phyloP scores from a whole-genome alignment of 2,888 invertebrate species.

The Chalcosyrphus nemorum region DNA sequence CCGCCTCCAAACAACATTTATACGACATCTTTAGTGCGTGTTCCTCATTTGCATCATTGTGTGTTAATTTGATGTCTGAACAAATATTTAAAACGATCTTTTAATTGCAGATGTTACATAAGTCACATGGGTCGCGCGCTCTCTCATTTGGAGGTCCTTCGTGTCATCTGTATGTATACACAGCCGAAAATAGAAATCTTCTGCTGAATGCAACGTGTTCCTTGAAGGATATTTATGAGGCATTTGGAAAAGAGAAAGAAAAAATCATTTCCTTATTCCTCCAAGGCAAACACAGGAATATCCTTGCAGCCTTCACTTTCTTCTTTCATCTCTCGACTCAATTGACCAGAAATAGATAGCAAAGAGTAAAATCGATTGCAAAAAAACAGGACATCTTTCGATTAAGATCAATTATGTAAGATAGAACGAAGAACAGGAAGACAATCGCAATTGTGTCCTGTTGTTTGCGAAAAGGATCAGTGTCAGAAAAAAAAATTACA shows the following conservation, averaged over 20 bases:
- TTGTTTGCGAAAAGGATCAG: conserved; percentile 59
- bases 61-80: conserved; percentile 73
- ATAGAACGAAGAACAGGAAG: conserved; percentile 21
- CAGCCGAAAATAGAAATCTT: conserved; percentile 59
- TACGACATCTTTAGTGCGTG: conserved; percentile 57
- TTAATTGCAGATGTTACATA: conserved; percentile 72
- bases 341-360: conserved; percentile 70
- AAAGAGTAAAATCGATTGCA: conserved; percentile 45
- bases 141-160: conserved; percentile 55
- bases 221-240: conserved; percentile 41
- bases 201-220: conserved; percentile 52
- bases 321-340: conserved; percentile 25
- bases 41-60: conserved; percentile 71
- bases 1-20: conserved; percentile 20
- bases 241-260: conserved; percentile 19
- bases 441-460: conserved; percentile 48
- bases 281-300: background rate
- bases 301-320: conserved; percentile 29
- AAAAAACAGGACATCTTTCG: conserved; percentile 57
- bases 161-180: conserved; percentile 33
- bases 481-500: conserved; percentile 21
- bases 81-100: conserved; percentile 71
- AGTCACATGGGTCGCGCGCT: conserved; percentile 51
- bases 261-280: conserved; percentile 17
- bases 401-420: conserved; percentile 60